These are phyloP conservation scores for Channa striata DNA, from an alignment of 2,797 vertebrate species.

Conservation along the genomic window DNA sequence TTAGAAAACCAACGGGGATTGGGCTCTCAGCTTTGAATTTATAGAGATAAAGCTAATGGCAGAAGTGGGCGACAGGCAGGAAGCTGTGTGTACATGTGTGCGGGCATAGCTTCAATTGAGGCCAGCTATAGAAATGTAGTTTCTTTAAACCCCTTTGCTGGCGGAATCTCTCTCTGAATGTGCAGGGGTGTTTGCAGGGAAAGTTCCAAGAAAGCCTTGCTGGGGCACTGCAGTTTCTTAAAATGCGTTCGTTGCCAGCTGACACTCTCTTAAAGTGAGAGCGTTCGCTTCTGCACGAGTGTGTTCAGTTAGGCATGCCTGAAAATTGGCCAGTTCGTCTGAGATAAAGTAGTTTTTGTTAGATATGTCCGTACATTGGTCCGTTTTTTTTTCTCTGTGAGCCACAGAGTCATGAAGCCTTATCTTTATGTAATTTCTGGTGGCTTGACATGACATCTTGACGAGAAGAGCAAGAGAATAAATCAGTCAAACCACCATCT, in stretches of 20 bases:
- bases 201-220: slow-evolving; percentile 63
- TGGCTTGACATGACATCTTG: not conserved
- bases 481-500: not conserved
- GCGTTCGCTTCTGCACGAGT: slow-evolving; percentile 27
- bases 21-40: slow-evolving; percentile 67
- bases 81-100: slow-evolving; percentile 39
- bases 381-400: slow-evolving; percentile 4
- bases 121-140: slow-evolving; percentile 69
- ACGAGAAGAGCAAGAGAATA: no score
- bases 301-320: slow-evolving; percentile 8
- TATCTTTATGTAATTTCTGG: slow-evolving; percentile 32
- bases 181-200: slow-evolving; percentile 64
- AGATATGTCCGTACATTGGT: not conserved
- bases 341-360: slow-evolving; percentile 9
- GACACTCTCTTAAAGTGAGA: slow-evolving; percentile 40
- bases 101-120: slow-evolving; percentile 53
- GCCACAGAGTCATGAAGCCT: slow-evolving; percentile 21
- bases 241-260: slow-evolving; percentile 49
- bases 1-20: slow-evolving; percentile 59
- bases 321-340: slow-evolving; percentile 26
- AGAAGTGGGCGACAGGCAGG: slow-evolving; percentile 63
- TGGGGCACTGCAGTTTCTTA: slow-evolving; percentile 56
- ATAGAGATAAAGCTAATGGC: slow-evolving; percentile 70
- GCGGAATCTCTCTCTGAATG: slow-evolving; percentile 58
- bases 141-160: slow-evolving; percentile 67